Evolutionary conservation across 2,113 vertebrate genomes (phyloP), one percentile per base, ranked within the genome.

Genomic region (Hoplias malabaricus): DNA sequence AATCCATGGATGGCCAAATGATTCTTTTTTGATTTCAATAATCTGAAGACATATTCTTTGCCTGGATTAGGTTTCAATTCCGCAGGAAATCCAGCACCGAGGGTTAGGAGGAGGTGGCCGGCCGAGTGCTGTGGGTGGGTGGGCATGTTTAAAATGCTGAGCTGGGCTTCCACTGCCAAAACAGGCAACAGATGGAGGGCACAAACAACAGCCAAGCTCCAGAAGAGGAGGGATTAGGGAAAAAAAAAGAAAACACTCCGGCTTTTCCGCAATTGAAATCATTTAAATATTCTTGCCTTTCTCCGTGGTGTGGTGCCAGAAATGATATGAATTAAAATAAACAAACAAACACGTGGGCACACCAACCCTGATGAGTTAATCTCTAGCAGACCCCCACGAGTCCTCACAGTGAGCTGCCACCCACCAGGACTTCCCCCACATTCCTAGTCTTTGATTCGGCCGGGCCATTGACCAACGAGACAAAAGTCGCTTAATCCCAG

Each of bases 401-500:
- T 73, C 38, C 50, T 61, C 65, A 40, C 61, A 76, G 42, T 2
- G 7, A 11, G 40, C 27, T 43, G 23, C 79, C 76, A 79, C 79
- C 79, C 75, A 80, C 80, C 62, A 63, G 73, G 78, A 69, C 69
- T 50, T 78, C 74, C 57, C 48, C 56, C 61, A 69, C 70, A 80
- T 79, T 84, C 69, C 43, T 69, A 53, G 34, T 34, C 76, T 79
- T 76, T 82, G 72, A 80, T 61, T 82, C 53, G 63, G 69, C 78
- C 73, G 77, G 63, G 66, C 48, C 67, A 75, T 75, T 86, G 82
- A 76, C 80, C 75, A 76, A 56, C 67, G 75, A 78, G 73, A 82
- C 83, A 82, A 82, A 86, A 82, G 81, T 66, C 74, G 50, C 71
- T 34, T 83, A 83, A 84, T 84, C 81, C 79, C 57, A 80, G 61